Evolutionary conservation across 2,797 vertebrate genomes (phyloP), one percentile per base, ranked within the genome.

Genomic region (Acomys russatus): DNA sequence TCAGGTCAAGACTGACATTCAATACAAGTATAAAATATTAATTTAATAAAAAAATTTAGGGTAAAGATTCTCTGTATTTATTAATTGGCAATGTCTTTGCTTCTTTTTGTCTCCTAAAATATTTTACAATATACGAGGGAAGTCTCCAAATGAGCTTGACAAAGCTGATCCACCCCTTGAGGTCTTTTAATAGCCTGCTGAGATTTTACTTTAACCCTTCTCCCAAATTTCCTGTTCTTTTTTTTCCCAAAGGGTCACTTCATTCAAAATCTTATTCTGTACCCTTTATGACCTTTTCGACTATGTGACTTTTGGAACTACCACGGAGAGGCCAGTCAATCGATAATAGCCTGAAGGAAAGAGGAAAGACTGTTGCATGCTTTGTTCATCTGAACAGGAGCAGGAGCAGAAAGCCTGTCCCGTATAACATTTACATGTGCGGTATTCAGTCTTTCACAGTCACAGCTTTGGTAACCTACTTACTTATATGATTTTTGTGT

Each of bases 1-100:
- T 97, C 88, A 51, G 96, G 98, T 97, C 96, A 97, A 97, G 64
- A 93, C 0, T 94, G 82, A 96, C 96, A 97, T 94, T 96, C 86
- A 70, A 82, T 49, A 54, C 84, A 96, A 92, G 94, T 70, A 56
- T 95, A 93, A 97, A 97, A 96, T 96, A 97, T 95, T 95, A 97
- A 97, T 94, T 97, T 94, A 83, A 93, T 90, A 94, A 87, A 54
- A 28, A 87, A 78, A 87, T 35, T 71, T 74, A 70, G 78, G 20
- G 18, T 68, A 88, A 82, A 87, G 91, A 84, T 92, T 93, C 95
- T 87, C 90, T 94, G n/a, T 92, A 78, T 89, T 93, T 96, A 84
- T 91, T 95, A 97, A 96, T 97, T 97, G 77, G 70, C 77, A 83
- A 80, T 79, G 54, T 80, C 79, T 96, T 88, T 83, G 49, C 35